Evolutionary conservation across 1,140 invertebrate species (phyloP).

Genomic region (Yoshiicerus persimilis): DNA sequence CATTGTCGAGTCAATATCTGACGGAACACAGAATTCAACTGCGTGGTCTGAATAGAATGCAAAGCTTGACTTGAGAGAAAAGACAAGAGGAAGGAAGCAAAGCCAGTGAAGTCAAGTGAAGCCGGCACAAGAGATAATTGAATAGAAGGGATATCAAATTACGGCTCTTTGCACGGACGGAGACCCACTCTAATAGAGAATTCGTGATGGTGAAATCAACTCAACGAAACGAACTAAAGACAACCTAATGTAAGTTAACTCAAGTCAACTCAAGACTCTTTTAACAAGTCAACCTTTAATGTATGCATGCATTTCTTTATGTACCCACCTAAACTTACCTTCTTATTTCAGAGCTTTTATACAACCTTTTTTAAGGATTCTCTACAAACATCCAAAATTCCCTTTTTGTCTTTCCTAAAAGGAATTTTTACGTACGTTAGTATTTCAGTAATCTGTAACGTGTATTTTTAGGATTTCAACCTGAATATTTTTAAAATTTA

Average conservation of each 20-base stretch:
- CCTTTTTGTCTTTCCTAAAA: no score
- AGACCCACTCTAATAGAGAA: constrained; percentile 8
- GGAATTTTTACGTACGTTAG: no score
- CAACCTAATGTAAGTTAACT: not conserved
- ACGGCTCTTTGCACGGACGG: constrained; percentile 24
- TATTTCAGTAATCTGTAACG: no score
- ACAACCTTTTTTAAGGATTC: no score
- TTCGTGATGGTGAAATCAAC: constrained; percentile 6
- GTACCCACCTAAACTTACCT: no score
- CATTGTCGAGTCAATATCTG: not conserved
- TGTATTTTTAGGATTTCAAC: no score
- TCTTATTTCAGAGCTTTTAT: no score
- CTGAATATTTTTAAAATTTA: no score
- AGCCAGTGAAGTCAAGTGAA: constrained; percentile 26
- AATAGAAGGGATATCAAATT: constrained; percentile 33
- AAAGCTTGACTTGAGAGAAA: not conserved
- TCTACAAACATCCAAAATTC: no score
- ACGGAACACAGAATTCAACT: not conserved
- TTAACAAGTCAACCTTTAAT: not conserved
- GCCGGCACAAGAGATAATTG: constrained; percentile 23
- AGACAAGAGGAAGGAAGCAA: not conserved
- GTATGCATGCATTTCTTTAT: not conserved
- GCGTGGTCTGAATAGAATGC: not conserved
- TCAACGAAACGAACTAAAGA: not conserved
- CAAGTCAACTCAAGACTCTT: not conserved